A percentile compares a stretch with the other conserved stretches of the same genome.
Evolutionary conservation across 1,140 invertebrate genomes (phyloP).

Genomic region (Euwallacea similis): DNA sequence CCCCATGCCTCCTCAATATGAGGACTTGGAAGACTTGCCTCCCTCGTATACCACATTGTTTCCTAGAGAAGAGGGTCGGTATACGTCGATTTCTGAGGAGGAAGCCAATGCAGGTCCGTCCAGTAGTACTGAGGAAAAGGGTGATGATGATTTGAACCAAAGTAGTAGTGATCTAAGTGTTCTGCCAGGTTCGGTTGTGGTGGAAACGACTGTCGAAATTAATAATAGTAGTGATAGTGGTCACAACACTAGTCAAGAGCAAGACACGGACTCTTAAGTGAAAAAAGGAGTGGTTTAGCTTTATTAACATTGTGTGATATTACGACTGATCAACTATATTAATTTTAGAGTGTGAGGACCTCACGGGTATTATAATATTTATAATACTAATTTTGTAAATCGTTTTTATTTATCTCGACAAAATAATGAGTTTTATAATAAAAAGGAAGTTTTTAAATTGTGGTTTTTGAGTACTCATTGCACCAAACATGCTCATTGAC

Average conservation of each 20-base stretch:
- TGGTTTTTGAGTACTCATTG: background rate
- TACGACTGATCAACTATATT: conserved; percentile 33
- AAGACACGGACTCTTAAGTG: conserved; percentile 8
- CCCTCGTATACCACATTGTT: conserved; percentile 53
- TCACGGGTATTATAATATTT: conserved; percentile 38
- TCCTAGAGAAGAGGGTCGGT: conserved; percentile 39
- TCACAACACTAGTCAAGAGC: conserved; percentile 28
- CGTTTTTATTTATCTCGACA: conserved; percentile 26
- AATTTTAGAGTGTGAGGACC: conserved; percentile 8
- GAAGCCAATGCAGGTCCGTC: conserved; percentile 2
- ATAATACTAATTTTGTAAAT: conserved; percentile 26
- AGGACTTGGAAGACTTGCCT: conserved; percentile 53
- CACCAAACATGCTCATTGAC: background rate
- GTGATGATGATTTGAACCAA: conserved; percentile 9
- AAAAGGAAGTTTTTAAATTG: conserved; percentile 29
- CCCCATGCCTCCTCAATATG: conserved; percentile 51
- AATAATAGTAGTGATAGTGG: conserved; percentile 12
- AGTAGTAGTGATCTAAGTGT: background rate
- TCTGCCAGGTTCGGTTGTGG: background rate
- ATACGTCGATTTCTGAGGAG: conserved; percentile 19
- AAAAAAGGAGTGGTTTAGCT: conserved; percentile 2
- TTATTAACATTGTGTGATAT: conserved; percentile 32
- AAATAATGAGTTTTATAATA: conserved; percentile 32
- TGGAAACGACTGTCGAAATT: conserved; percentile 20
- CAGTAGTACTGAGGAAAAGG: conserved; percentile 13